A percentile compares a stretch with the other conserved stretches of the same genome.
Conservation (phyloP, 2,888 invertebrate genomes). For the Chirona hameri region DNA sequence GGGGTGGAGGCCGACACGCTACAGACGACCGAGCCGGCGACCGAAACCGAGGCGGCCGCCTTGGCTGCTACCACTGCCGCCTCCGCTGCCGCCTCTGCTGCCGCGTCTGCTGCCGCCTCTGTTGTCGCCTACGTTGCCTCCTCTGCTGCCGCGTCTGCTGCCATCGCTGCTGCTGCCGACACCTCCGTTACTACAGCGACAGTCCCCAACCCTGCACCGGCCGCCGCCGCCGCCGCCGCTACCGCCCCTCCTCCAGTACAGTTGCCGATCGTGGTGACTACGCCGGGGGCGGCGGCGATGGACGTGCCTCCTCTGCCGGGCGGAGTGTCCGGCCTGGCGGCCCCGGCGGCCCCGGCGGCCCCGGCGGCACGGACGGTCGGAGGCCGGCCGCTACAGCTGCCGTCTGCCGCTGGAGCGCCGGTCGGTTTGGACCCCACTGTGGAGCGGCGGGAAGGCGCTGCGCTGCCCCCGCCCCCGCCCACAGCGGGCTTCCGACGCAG, state of each 20-base stretch:
- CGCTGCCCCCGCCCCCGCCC: constrained; percentile 13
- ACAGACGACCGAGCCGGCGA: background rate
- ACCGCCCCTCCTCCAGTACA: background rate
- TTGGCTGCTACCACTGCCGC: background rate
- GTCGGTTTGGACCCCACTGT: background rate
- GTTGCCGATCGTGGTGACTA: background rate
- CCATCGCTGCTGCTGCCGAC: background rate
- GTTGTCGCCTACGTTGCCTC: too few relatives aligned
- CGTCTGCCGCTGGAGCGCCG: background rate
- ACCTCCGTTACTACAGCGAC: too few relatives aligned
- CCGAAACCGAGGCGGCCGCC: background rate
- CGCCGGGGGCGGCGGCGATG: background rate
- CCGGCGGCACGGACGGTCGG: constrained; percentile 34
- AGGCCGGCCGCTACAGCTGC: background rate
- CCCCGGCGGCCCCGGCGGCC: constrained; percentile 32
- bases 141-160: too few relatives aligned
- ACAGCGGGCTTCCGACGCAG: background rate
- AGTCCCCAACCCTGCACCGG: constrained; percentile 39
- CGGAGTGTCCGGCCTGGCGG: constrained; percentile 34
- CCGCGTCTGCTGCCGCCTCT: too few relatives aligned
- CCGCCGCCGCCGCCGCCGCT: background rate
- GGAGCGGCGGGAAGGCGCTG: background rate
- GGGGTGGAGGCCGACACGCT: constrained; percentile 35
- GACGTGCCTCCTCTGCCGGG: background rate
- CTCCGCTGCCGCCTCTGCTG: too few relatives aligned